phyloP scores from a whole-genome alignment of 2,888 invertebrate genomes.

The Agonopterix heracliana region DNA sequence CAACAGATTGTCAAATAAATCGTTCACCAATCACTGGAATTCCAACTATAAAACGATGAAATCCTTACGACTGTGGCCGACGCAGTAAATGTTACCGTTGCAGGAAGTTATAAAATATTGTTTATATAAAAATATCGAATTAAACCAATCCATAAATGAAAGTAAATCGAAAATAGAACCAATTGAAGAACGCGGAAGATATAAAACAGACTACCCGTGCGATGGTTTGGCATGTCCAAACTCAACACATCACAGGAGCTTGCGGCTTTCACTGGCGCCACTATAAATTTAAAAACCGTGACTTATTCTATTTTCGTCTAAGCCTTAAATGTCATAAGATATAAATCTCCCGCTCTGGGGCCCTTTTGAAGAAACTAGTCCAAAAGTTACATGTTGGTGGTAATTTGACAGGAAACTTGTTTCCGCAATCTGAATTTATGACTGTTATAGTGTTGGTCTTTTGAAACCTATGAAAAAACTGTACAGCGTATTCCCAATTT shows the following conservation, averaged over 20 bases:
- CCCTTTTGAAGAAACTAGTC: slow-evolving; percentile 13
- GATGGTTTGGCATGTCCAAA: slow-evolving; percentile 22
- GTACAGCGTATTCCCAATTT: slow-evolving; percentile 21
- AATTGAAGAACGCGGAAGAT: slow-evolving; percentile 62
- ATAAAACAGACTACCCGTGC: slow-evolving; percentile 41
- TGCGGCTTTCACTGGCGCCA: slow-evolving; percentile 20
- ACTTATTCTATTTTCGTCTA: slow-evolving; percentile 16
- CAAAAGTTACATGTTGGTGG: slow-evolving; percentile 5
- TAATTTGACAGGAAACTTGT: slow-evolving; percentile 32
- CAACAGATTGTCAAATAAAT: too few species aligned
- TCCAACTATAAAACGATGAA: too few species aligned
- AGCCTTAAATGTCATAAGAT: slow-evolving; percentile 15
- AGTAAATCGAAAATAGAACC: slow-evolving; percentile 52
- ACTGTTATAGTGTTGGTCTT: slow-evolving; percentile 9
- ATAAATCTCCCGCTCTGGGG: slow-evolving; percentile 12
- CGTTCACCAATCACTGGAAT: too few species aligned
- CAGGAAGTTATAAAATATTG: slow-evolving; percentile 41
- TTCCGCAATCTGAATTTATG: slow-evolving; percentile 26
- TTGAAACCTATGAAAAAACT: slow-evolving; percentile 22
- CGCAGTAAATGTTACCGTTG: slow-evolving; percentile 11
- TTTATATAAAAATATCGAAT: slow-evolving; percentile 33
- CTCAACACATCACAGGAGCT: slow-evolving; percentile 32
- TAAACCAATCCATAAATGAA: slow-evolving; percentile 36
- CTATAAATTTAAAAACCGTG: slow-evolving; percentile 21
- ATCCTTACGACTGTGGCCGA: too few species aligned